Conservation (phyloP, 1,140 invertebrate species). For the Zaprionus africanus region DNA sequence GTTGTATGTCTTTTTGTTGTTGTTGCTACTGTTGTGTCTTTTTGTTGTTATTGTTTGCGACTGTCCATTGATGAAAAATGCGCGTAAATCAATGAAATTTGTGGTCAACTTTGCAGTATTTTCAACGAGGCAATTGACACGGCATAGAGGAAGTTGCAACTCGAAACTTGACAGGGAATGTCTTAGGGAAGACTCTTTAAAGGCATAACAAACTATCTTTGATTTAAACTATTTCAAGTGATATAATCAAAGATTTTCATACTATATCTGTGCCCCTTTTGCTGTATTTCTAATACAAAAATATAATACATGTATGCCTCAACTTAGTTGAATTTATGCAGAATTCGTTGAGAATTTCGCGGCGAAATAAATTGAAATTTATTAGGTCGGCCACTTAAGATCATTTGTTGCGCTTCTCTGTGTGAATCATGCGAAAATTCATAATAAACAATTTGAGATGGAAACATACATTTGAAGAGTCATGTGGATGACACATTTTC, state of each 20-base stretch:
- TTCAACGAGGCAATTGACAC: slow-evolving; percentile 5
- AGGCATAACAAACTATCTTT: background rate
- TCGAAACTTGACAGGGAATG: background rate
- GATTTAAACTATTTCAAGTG: background rate
- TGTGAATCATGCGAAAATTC: slow-evolving; percentile 68
- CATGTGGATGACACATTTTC: slow-evolving; percentile 69
- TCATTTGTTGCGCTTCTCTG: slow-evolving; percentile 52
- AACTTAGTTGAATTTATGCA: slow-evolving; percentile 8
- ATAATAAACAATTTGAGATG: slow-evolving; percentile 70
- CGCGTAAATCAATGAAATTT: slow-evolving; percentile 60
- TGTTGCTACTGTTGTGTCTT: slow-evolving; percentile 35
- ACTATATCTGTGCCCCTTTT: background rate
- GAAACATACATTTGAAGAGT: slow-evolving; percentile 44
- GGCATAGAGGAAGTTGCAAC: background rate
- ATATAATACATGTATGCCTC: background rate
- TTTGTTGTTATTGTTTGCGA: slow-evolving; percentile 29
- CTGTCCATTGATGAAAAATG: slow-evolving; percentile 60
- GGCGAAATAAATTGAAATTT: slow-evolving; percentile 71
- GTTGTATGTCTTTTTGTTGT: slow-evolving; percentile 12
- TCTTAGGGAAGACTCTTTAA: background rate
- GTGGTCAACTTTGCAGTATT: slow-evolving; percentile 31
- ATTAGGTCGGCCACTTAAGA: slow-evolving; percentile 71
- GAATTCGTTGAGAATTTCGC: slow-evolving; percentile 43
- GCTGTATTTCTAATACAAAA: background rate
- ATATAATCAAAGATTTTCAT: too few species aligned